Conservation (phyloP, 2,113 vertebrate species). For the Cygnus atratus region DNA sequence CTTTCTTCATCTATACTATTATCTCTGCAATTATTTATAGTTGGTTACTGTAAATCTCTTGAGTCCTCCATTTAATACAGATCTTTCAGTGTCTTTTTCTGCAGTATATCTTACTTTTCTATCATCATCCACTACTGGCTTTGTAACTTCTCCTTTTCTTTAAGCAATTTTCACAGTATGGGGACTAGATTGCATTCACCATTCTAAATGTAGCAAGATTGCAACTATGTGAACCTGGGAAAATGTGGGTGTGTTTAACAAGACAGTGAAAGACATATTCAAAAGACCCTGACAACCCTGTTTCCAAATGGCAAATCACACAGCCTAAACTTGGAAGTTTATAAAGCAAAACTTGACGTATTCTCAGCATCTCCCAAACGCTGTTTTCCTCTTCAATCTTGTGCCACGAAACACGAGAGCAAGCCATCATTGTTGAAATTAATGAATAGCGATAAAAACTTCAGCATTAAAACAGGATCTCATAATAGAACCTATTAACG, state of each 20-base stretch:
- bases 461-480: background rate
- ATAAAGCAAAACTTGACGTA: background rate
- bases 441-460: background rate
- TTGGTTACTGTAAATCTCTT: background rate
- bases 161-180: background rate
- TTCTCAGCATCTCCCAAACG: background rate
- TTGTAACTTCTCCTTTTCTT: background rate
- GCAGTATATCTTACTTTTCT: background rate
- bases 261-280: background rate
- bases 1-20: constrained; percentile 50
- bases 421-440: background rate
- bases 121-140: background rate
- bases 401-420: background rate
- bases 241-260: background rate
- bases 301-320: background rate
- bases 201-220: background rate
- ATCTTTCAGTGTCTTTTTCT: background rate
- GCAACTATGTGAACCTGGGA: background rate
- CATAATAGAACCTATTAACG: background rate
- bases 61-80: background rate
- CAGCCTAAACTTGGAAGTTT: background rate
- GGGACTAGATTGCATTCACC: background rate
- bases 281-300: background rate
- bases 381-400: background rate
- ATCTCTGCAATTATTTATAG: constrained; percentile 56